Conservation (phyloP, 2,888 invertebrate genomes). For the Eulithis prunata region DNA sequence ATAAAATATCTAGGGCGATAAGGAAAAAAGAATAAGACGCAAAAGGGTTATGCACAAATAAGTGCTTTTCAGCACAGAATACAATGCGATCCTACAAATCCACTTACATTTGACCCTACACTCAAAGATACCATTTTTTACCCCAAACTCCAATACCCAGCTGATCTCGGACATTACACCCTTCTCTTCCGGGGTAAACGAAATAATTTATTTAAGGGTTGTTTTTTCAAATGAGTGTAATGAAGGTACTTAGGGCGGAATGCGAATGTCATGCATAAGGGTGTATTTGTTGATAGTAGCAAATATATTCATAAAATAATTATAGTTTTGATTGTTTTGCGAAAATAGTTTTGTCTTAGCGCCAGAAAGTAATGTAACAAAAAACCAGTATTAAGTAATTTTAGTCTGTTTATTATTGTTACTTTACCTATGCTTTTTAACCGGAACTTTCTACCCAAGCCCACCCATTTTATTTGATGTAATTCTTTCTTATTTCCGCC, state of each 20-base stretch:
- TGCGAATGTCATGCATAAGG: background rate
- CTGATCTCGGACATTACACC: conserved; percentile 20
- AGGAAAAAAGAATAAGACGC: no score
- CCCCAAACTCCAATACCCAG: conserved; percentile 7
- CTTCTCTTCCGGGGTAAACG: conserved; percentile 12
- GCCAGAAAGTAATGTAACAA: no score
- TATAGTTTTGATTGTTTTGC: no score
- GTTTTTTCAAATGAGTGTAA: conserved; percentile 14
- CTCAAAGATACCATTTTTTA: conserved; percentile 16
- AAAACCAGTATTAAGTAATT: no score
- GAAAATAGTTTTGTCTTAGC: no score
- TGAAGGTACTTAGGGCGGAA: background rate
- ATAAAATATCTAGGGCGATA: no score
- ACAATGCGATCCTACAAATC: background rate
- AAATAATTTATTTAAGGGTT: conserved; percentile 12
- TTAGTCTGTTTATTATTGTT: no score
- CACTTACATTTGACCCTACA: conserved; percentile 21
- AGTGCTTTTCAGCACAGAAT: background rate
- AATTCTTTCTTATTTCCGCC: no score
- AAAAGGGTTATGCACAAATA: background rate
- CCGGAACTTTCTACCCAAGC: no score
- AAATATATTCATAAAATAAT: no score
- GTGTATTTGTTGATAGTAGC: background rate
- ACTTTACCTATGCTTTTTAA: no score
- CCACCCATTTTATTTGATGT: no score